Evolutionary conservation across 2,888 invertebrate genomes (phyloP), one percentile per base, ranked within the genome.

Genomic region (Drosophila mercatorum): DNA sequence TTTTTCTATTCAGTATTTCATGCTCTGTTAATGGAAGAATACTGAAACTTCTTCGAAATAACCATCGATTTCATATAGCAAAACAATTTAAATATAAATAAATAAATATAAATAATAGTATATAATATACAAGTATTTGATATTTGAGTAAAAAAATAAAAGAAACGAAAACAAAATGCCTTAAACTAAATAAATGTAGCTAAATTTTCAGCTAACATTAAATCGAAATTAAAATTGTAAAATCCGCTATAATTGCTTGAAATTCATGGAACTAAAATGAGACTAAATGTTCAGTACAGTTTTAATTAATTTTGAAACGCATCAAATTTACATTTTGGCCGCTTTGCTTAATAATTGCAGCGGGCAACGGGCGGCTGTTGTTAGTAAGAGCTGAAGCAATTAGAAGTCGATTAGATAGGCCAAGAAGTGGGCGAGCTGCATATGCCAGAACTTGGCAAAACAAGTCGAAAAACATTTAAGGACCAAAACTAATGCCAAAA

Each of bases 331-430:
- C 64, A 77, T 79, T 79, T 67, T 17, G 14, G 2, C 12, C 22
- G 40, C 34, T 47, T 4, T 41, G 26, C 31, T 61, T 52, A 78
- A 83, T 75, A 83, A 88, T 74, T 69, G 72, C 86, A 72, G 53
- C 72, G 7, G 26, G 31, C 85, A 69, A 47, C 72, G 7, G 71
- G 68, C 56, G 68, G 74, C 80, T 64, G 75, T 88, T 86, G 10
- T 51, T 72, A 76, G 78, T 57, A 72, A 58, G 17, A 70, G 84
- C 89, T 89, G 78, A 82, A 84, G 89, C 76, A 86, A 86, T 89
- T 89, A 86, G 88, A 84, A 89, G 78, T 86, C 89, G 89, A 86
- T 89, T 86, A 87, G 68, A 51, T 34, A 73, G 73, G 64, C 64
- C 53, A 64, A 70, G 66, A 52, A 47, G 66, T 34, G 41, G 63